phyloP scores from a whole-genome alignment of 2,113 vertebrate species.

The Mus spicilegus region DNA sequence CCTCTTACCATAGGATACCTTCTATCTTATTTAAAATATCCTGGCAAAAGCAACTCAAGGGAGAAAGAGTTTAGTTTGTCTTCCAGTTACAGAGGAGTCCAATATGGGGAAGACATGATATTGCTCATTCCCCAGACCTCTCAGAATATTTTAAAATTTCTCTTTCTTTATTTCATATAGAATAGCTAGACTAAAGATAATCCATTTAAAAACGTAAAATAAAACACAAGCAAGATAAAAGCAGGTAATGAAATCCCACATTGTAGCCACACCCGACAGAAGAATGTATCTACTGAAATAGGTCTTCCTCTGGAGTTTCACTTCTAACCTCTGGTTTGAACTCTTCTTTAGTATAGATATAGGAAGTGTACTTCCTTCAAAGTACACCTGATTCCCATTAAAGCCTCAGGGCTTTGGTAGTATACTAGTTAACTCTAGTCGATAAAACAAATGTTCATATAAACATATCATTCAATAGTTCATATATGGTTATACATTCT shows the following conservation, averaged over 20 bases:
- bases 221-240: not conserved
- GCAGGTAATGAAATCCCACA: not conserved
- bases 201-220: not conserved
- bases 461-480: not conserved
- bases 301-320: not conserved
- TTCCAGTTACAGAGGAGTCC: not conserved
- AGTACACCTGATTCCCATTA: not conserved
- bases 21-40: not conserved
- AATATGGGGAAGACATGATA: not conserved
- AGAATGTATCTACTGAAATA: not conserved
- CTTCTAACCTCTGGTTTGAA: not conserved
- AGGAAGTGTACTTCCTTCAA: not conserved
- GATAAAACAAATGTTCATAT: not conserved
- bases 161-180: not conserved
- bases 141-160: not conserved
- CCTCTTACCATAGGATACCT: not conserved
- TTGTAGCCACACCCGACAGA: not conserved
- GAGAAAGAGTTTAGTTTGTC: not conserved
- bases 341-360: not conserved
- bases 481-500: not conserved
- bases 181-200: not conserved
- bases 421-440: not conserved
- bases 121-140: not conserved
- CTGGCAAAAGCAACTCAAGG: not conserved
- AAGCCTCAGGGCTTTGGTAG: not conserved